These are phyloP conservation scores for Phoxinus dragarum DNA, from an alignment of 2,797 vertebrate species.

Conservation along the genomic window DNA sequence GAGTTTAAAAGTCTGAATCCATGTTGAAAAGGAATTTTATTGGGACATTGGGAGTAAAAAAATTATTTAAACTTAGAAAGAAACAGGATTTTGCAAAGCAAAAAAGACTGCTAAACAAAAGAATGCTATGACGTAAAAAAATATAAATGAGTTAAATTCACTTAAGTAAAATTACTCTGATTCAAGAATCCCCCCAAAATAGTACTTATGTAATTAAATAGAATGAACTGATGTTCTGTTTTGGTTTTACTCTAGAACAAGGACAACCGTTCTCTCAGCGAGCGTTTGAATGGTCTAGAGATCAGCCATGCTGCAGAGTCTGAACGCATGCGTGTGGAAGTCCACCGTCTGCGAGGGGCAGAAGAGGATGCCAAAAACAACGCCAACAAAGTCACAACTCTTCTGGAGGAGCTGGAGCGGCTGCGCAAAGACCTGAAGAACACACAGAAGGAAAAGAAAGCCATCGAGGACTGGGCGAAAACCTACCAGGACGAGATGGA, in stretches of 20 bases:
- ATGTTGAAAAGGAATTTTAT: background rate
- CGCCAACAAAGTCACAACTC: constrained; percentile 80
- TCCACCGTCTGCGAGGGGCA: constrained; percentile 84
- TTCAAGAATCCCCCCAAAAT: background rate
- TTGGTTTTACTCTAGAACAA: constrained; percentile 77
- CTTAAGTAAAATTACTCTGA: background rate
- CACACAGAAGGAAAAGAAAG: constrained; percentile 91
- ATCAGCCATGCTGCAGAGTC: constrained; percentile 81
- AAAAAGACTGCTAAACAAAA: background rate
- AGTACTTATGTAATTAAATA: background rate
- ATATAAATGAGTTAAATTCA: background rate
- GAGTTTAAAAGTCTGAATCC: background rate
- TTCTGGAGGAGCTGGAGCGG: constrained; percentile 90
- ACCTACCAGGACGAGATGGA: constrained; percentile 92
- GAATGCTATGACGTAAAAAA: background rate
- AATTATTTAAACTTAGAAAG: background rate
- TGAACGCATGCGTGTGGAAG: constrained; percentile 85
- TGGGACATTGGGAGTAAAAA: background rate
- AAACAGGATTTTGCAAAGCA: background rate
- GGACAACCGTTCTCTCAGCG: constrained; percentile 85
- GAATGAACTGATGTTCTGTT: background rate
- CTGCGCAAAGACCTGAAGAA: constrained; percentile 87
- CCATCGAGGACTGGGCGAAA: constrained; percentile 88
- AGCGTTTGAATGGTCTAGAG: constrained; percentile 85
- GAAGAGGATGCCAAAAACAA: constrained; percentile 91